Evolutionary conservation across 2,113 vertebrate species (phyloP).

Genomic region (Platycercus adscitus): DNA sequence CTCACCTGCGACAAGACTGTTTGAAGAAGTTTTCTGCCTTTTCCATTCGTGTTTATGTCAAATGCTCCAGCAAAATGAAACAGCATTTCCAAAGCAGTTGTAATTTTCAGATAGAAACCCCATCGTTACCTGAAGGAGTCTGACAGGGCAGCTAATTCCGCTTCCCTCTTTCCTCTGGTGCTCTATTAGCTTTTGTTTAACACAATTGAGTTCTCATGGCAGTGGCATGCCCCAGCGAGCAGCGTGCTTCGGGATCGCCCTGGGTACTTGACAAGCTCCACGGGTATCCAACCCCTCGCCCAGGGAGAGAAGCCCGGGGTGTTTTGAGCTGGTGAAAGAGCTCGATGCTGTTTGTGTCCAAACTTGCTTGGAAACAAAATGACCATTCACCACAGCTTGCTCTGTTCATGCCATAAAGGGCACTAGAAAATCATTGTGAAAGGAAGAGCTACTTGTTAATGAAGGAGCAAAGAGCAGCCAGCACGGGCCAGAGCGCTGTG

Average conservation of each 20-base stretch:
- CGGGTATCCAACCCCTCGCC: fast-evolving
- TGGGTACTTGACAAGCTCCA: neutral
- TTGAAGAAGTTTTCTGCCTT: neutral
- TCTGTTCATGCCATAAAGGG: neutral
- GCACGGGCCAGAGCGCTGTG: fast-evolving
- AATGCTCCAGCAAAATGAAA: neutral
- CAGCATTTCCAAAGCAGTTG: neutral
- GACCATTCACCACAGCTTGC: neutral
- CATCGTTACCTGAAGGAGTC: neutral
- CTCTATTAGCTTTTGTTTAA: neutral
- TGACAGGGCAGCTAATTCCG: neutral
- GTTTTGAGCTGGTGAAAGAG: neutral
- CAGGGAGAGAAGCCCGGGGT: neutral
- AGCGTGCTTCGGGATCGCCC: neutral
- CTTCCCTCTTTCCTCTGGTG: neutral
- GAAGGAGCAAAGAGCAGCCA: neutral
- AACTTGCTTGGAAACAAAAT: neutral
- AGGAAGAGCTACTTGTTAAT: slow-evolving; percentile 21
- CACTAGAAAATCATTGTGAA: slow-evolving; percentile 34
- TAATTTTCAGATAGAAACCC: neutral
- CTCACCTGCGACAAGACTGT: neutral
- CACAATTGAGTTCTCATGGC: neutral
- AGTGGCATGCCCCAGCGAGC: neutral
- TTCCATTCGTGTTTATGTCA: neutral
- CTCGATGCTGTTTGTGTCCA: neutral